Conservation (phyloP, 2,888 invertebrate species). For the Tipula confusa region DNA sequence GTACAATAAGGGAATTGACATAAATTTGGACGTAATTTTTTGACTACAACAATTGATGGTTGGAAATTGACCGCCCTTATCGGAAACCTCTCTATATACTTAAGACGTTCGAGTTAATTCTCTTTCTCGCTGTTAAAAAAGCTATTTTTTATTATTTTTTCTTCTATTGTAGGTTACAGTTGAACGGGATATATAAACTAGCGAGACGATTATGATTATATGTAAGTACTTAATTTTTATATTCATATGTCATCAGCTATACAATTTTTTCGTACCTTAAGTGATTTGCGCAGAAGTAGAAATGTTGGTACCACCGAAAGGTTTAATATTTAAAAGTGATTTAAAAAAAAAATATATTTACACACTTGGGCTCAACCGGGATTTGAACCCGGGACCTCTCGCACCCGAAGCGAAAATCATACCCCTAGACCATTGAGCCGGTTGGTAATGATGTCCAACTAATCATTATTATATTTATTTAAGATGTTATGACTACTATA, state of each 20-base stretch:
- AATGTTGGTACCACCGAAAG: no score
- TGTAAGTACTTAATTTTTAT: not conserved
- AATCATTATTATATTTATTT: no score
- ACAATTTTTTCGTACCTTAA: not conserved
- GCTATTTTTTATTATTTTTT: not conserved
- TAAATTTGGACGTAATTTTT: no score
- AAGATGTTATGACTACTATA: no score
- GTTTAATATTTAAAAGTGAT: not conserved
- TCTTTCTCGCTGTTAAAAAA: not conserved
- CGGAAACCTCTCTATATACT: no score
- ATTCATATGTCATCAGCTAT: not conserved
- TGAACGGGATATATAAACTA: not conserved
- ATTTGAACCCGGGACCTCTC: constrained; percentile 53
- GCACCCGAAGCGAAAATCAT: constrained; percentile 53
- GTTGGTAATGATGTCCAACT: no score
- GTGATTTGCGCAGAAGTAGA: not conserved
- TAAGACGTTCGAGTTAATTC: not conserved
- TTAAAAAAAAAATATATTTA: not conserved
- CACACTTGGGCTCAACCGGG: constrained; percentile 50
- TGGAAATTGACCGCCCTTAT: no score
- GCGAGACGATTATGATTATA: not conserved
- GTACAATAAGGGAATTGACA: no score
- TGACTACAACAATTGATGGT: no score
- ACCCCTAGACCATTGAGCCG: constrained; percentile 52
- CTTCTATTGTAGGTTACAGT: constrained; percentile 5